Percentiles rank a stretch among this genome's conserved stretches.
These are phyloP conservation scores for Montipora capricornis DNA, from an alignment of 64 coral and sea anemone genomes.

Conservation along the genomic window DNA sequence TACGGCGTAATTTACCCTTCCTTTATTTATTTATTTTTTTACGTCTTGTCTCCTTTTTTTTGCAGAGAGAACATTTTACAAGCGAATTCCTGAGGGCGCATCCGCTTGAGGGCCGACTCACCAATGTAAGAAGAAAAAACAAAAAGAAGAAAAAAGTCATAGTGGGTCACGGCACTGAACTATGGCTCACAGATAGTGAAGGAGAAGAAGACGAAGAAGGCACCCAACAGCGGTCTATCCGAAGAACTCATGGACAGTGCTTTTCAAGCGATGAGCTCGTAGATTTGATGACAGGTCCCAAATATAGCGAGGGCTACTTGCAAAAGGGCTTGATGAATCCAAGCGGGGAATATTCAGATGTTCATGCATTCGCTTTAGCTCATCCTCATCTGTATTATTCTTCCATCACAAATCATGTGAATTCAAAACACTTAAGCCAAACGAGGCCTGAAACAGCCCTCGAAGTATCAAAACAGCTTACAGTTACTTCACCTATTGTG, in stretches of 20 bases:
- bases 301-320: slow-evolving; percentile 30
- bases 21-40: background rate
- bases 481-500: slow-evolving; percentile 55
- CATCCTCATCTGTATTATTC: slow-evolving; percentile 11
- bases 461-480: slow-evolving; percentile 13
- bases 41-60: background rate
- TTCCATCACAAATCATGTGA: slow-evolving; percentile 21
- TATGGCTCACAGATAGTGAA: slow-evolving; percentile 70
- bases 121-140: slow-evolving; percentile 65
- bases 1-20: too few relatives aligned
- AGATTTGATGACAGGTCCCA: slow-evolving; percentile 29
- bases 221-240: background rate
- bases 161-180: slow-evolving; percentile 60
- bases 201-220: slow-evolving; percentile 66
- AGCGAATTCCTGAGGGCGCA: slow-evolving; percentile 73
- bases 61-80: slow-evolving; percentile 82
- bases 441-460: slow-evolving; percentile 73
- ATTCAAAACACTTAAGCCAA: slow-evolving; percentile 31
- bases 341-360: slow-evolving; percentile 37
- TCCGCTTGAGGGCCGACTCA: slow-evolving; percentile 80
- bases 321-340: slow-evolving; percentile 14
- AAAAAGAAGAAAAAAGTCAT: slow-evolving; percentile 76
- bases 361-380: slow-evolving; percentile 29
- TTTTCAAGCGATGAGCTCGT: slow-evolving; percentile 21
- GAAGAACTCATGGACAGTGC: slow-evolving; percentile 22